phyloP scores from a whole-genome alignment of 2,797 vertebrate genomes.

The Bradypus variegatus region DNA sequence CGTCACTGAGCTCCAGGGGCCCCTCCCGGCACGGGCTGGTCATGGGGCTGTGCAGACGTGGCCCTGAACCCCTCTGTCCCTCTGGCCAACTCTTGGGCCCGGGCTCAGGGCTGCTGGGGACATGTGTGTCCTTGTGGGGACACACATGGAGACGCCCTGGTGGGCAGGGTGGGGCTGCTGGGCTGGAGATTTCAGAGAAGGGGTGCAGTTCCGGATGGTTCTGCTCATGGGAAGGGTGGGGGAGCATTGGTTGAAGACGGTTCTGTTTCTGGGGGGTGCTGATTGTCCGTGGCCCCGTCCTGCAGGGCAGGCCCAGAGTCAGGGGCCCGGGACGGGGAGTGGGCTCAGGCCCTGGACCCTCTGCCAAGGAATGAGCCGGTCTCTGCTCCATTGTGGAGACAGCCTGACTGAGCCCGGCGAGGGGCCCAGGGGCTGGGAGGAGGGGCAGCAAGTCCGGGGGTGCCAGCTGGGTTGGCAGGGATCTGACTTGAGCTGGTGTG shows the following conservation, averaged over 20 bases:
- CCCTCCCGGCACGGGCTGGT: accelerated
- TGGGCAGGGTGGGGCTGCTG: neutral
- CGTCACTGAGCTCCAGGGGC: neutral
- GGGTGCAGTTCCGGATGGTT: neutral
- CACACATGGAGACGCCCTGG: neutral
- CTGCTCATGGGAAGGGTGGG: neutral
- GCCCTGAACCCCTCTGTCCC: neutral
- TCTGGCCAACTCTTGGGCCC: neutral
- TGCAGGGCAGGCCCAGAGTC: accelerated
- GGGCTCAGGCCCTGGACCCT: neutral
- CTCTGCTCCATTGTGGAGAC: neutral
- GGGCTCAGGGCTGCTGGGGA: neutral
- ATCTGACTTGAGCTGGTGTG: neutral
- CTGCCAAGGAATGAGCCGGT: neutral
- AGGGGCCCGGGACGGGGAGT: neutral
- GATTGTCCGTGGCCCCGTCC: neutral
- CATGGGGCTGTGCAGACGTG: no score
- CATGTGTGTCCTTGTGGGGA: no score
- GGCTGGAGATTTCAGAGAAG: neutral
- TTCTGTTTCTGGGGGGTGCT: neutral
- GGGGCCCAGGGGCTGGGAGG: neutral
- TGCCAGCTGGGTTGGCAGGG: no score
- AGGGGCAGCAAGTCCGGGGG: no score
- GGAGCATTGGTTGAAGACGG: neutral
- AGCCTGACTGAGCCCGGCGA: neutral